Conservation (phyloP, 2,888 invertebrate genomes). For the Limenitis camilla region DNA sequence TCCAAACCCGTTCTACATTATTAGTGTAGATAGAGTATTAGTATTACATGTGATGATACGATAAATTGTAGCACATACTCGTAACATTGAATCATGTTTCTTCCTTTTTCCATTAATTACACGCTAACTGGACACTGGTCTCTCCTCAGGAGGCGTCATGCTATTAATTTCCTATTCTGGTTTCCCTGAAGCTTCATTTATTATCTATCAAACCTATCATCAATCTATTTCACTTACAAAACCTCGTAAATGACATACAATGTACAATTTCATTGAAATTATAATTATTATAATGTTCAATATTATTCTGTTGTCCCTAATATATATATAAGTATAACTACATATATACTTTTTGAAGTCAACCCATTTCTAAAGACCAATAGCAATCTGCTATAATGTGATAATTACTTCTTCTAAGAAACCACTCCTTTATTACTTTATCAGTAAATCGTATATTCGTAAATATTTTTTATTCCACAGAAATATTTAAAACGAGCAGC, state of each 20-base stretch:
- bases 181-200: constrained; percentile 17
- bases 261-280: constrained; percentile 1
- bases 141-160: constrained; percentile 13
- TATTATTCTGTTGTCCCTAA: background rate
- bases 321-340: background rate
- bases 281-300: background rate
- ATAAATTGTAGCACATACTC: background rate
- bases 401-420: too few relatives aligned
- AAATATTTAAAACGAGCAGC: too few relatives aligned
- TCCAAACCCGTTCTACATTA: too few relatives aligned
- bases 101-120: constrained; percentile 8
- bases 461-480: too few relatives aligned
- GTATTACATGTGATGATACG: background rate
- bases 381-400: too few relatives aligned
- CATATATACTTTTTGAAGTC: too few relatives aligned
- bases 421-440: too few relatives aligned
- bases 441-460: too few relatives aligned
- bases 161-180: constrained; percentile 21
- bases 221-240: constrained; percentile 20
- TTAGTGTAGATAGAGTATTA: too few relatives aligned
- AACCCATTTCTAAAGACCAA: too few relatives aligned
- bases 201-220: constrained; percentile 16
- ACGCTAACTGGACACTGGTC: constrained; percentile 7
- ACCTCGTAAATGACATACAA: constrained; percentile 10
- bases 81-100: background rate